Percentiles rank a stretch among this genome's conserved stretches.
Evolutionary conservation across 1,140 invertebrate genomes (phyloP).

Genomic region (Eurosta solidaginis): DNA sequence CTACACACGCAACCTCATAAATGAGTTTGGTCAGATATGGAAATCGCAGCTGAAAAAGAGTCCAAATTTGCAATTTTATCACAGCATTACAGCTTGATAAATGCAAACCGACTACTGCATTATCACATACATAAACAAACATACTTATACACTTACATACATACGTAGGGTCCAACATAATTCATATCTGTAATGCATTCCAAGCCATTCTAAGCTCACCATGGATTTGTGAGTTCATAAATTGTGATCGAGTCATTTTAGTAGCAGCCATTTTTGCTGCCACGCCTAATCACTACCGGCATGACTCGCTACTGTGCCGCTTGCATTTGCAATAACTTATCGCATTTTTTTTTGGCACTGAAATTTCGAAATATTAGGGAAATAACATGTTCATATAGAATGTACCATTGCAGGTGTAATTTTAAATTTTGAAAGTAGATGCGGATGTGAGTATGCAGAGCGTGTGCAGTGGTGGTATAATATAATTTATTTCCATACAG

Average conservation of each 20-base stretch:
- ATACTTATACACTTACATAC: not conserved
- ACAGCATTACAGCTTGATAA: not conserved
- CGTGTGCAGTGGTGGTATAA: not conserved
- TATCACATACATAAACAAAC: not conserved
- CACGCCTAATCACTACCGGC: not conserved
- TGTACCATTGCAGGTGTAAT: not conserved
- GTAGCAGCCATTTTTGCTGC: not conserved
- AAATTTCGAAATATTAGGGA: not conserved
- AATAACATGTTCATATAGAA: not conserved
- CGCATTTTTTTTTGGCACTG: not conserved
- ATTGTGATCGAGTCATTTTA: not conserved
- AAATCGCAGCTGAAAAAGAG: not conserved
- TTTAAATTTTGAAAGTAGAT: not conserved
- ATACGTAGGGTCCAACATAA: too few species aligned
- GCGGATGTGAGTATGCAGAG: not conserved
- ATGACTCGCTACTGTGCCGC: not conserved
- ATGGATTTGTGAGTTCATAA: not conserved
- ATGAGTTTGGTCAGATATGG: not conserved
- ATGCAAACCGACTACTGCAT: too few species aligned
- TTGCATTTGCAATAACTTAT: conserved; percentile 7
- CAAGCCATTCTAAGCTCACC: too few species aligned
- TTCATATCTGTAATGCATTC: too few species aligned
- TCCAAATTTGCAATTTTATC: not conserved
- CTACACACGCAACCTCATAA: not conserved
- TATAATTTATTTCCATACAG: not conserved